Conservation (phyloP, 92 coral and sea anemone species). For the Actinostola sp. region DNA sequence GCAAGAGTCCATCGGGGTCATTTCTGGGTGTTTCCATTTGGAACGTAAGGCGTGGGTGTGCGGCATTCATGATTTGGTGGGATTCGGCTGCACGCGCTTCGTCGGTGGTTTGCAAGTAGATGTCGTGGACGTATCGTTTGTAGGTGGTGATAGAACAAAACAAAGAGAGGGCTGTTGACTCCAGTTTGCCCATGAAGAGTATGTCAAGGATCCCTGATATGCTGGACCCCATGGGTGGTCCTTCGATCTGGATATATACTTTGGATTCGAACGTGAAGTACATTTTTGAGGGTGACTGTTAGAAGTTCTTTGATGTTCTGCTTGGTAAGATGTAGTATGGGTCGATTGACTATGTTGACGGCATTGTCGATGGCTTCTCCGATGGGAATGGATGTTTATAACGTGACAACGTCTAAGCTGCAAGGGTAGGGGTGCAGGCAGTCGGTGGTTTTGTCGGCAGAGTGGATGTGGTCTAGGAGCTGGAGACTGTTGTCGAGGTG, state of each 20-base stretch:
- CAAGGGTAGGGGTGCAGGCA: constrained; percentile 27
- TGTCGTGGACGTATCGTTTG: constrained; percentile 47
- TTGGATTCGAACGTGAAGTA: too few relatives aligned
- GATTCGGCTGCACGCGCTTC: constrained; percentile 29
- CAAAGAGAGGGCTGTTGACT: constrained; percentile 41
- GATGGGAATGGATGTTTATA: constrained; percentile 50
- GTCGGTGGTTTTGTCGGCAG: not conserved
- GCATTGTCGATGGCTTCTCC: constrained; percentile 44
- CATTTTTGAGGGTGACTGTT: too few relatives aligned
- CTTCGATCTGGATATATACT: constrained; percentile 27
- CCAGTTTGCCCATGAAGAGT: constrained; percentile 53
- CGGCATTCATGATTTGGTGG: constrained; percentile 24
- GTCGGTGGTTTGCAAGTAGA: constrained; percentile 41
- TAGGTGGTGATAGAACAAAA: constrained; percentile 18
- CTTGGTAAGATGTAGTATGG: too few relatives aligned
- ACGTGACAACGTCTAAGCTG: constrained; percentile 51
- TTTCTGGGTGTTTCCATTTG: constrained; percentile 45
- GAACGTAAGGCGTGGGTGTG: constrained; percentile 22
- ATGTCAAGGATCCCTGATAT: constrained; percentile 41
- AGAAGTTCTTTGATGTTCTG: too few relatives aligned
- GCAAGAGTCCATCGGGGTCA: constrained; percentile 18
- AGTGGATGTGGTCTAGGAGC: not conserved
- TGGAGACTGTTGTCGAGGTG: constrained; percentile 50
- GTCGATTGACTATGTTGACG: too few relatives aligned
- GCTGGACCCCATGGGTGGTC: constrained; percentile 39